These are phyloP conservation scores for Toxostoma redivivum DNA, from an alignment of 2,113 vertebrate species.

Conservation along the genomic window DNA sequence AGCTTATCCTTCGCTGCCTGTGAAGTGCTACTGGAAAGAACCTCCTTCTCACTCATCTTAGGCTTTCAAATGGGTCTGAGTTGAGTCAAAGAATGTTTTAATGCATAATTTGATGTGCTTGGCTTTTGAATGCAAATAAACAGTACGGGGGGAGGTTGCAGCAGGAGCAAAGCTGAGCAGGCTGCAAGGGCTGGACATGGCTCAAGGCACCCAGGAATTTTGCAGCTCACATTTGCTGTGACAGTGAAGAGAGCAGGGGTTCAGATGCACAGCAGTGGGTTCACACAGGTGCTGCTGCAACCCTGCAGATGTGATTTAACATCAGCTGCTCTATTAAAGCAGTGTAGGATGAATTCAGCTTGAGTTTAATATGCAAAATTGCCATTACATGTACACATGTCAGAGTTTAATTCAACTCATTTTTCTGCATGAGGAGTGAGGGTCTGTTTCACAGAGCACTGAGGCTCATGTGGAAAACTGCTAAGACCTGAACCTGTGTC, in stretches of 20 bases:
- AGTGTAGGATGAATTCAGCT: not conserved
- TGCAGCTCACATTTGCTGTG: not conserved
- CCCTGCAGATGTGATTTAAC: not conserved
- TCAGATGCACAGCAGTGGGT: not conserved
- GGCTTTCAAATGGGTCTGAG: not conserved
- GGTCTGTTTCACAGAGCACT: not conserved
- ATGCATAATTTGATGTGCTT: not conserved
- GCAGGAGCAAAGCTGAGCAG: not conserved
- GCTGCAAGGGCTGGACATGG: not conserved
- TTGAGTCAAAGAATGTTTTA: not conserved
- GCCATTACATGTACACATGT: not conserved
- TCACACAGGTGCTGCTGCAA: not conserved
- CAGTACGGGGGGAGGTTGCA: not conserved
- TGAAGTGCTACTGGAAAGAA: not conserved
- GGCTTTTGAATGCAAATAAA: not conserved
- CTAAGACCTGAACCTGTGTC: not conserved
- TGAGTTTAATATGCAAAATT: not conserved
- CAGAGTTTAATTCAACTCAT: not conserved
- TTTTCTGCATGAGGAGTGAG: not conserved
- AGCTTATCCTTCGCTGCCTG: not conserved
- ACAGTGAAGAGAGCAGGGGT: not conserved
- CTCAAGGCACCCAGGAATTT: not conserved
- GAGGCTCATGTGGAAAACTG: not conserved
- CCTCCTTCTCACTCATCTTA: not conserved
- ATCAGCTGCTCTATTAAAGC: not conserved